Evolutionary conservation across 2,797 vertebrate species (phyloP).

Genomic region (Sebastes diploproa): DNA sequence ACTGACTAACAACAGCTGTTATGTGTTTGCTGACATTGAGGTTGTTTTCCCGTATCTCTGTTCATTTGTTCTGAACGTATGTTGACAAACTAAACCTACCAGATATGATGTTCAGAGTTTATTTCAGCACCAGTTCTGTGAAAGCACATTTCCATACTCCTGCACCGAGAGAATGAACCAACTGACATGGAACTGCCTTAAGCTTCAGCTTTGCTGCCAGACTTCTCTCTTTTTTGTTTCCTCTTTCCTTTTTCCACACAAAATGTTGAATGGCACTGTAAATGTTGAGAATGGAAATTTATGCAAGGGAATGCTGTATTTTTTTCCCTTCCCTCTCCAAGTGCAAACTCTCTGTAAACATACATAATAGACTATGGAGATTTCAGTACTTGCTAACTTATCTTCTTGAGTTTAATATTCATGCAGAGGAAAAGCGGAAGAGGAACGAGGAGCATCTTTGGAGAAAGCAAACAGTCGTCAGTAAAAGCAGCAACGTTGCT

Average conservation of each 20-base stretch:
- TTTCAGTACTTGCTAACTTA: constrained; percentile 36
- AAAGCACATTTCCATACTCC: constrained; percentile 48
- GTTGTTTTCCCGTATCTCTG: not conserved
- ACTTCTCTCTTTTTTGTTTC: constrained; percentile 38
- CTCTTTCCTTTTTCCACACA: constrained; percentile 31
- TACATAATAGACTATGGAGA: constrained; percentile 50
- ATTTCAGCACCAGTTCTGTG: constrained; percentile 36
- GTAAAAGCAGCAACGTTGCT: constrained; percentile 26
- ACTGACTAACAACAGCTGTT: not conserved
- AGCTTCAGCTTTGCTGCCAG: constrained; percentile 60
- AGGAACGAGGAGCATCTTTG: constrained; percentile 16
- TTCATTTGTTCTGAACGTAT: constrained; percentile 21
- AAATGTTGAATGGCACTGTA: constrained; percentile 51
- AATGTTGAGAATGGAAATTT: constrained; percentile 64
- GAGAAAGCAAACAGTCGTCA: constrained; percentile 32
- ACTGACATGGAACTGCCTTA: constrained; percentile 62
- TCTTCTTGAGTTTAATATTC: constrained; percentile 40
- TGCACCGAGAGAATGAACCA: constrained; percentile 35
- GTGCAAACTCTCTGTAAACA: constrained; percentile 54
- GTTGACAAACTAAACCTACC: constrained; percentile 43
- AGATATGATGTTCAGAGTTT: constrained; percentile 29
- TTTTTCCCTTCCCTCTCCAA: not conserved
- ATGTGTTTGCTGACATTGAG: not conserved
- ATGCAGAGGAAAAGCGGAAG: constrained; percentile 9
- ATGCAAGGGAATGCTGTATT: constrained; percentile 47